Evolutionary conservation across 2,113 vertebrate species (phyloP).

Genomic region (Stomatorhinus ivindoensis): DNA sequence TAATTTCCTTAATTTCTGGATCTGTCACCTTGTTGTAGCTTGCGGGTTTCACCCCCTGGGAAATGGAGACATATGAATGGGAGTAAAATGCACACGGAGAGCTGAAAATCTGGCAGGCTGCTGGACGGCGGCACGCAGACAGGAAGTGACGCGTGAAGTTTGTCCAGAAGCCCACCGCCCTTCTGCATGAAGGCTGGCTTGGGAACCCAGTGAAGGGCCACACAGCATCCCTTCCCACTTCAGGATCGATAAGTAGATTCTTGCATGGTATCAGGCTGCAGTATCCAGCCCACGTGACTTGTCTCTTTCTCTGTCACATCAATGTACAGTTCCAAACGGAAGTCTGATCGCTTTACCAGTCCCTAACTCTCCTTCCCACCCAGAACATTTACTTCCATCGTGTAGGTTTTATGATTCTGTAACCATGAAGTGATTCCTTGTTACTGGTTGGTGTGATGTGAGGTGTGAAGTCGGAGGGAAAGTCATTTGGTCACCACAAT

Average conservation of each 20-base stretch:
- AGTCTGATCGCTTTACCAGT: background rate
- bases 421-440: background rate
- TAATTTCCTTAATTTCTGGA: conserved; percentile 95
- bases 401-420: background rate
- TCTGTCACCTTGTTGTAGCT: conserved; percentile 90
- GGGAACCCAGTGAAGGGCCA: background rate
- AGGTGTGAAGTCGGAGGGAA: background rate
- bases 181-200: background rate
- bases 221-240: background rate
- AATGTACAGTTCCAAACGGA: background rate
- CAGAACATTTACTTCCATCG: background rate
- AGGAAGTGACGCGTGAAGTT: background rate
- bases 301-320: background rate
- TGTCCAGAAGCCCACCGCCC: background rate
- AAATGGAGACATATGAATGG: conserved; percentile 26
- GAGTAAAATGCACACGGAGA: background rate
- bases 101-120: background rate
- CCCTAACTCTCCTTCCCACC: background rate
- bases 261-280: background rate
- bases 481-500: too few species aligned
- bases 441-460: background rate
- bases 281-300: background rate
- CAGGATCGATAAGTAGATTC: background rate
- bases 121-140: background rate
- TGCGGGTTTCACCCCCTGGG: conserved; percentile 88